Evolutionary conservation across 1,140 invertebrate genomes (phyloP), one percentile per base, ranked within the genome.

Genomic region (Probaryconus sp.): DNA sequence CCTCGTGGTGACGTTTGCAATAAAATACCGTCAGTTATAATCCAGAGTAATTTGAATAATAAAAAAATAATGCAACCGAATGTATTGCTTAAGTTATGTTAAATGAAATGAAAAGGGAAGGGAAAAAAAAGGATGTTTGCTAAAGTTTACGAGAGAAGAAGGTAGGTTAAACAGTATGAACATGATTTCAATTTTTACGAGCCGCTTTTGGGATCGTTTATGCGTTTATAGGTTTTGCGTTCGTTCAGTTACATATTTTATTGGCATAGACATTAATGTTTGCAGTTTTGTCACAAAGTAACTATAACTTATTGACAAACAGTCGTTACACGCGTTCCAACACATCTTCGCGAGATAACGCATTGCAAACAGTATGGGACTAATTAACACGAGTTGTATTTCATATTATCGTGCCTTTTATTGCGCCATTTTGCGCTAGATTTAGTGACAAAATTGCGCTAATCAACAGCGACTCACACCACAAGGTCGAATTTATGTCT

Each of bases 361-460:
- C 61, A 63, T 71, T 47, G 63, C 50, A 68, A 60, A 58, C 42
- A 38, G 65, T 33, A 20, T 26, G 61, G 53, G 21, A 55, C 58
- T 60, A 53, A 65, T 53, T 67, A 64, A 58, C 40, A 28, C 43
- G 30, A 24, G 43, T 20, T 56, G 67, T 70, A 76, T 70, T 76
- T 70, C 65, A 65, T 76, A 71, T 76, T 71, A 71, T 67, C 67
- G 61, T 68, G 16, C 61, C 53, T 70, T 76, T 76, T 71, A 76
- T 71, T 70, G 61, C 40, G 10, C 55, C 72, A 76, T 70, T 67
- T 67, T 68, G 48, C 61, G 35, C 20, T 47, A 51, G 56, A 70
- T 76, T 76, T 71, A 71, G 67, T 71, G 67, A 30, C 48, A 56
- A 51, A 76, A 71, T 71, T 76, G 55, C 53, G 47, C 60, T 69